Evolutionary conservation across 1,140 invertebrate species (phyloP), one percentile per base, ranked within the genome.

Genomic region (Eupeodes corollae): DNA sequence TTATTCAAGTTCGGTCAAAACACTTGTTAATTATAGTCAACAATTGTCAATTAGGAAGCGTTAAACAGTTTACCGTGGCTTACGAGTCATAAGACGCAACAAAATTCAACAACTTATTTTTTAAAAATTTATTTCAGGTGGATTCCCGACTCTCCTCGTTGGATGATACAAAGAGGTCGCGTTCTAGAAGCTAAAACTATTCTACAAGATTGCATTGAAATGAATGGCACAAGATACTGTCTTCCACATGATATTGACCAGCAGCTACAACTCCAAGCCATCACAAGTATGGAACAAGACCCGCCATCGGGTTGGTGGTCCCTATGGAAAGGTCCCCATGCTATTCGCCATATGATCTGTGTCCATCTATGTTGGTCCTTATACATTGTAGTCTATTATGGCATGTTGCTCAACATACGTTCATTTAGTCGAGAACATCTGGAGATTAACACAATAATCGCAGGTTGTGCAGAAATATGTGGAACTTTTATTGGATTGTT

Each of bases 91-190:
- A n/a, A n/a, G n/a, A n/a, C n/a, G n/a, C n/a, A n/a, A n/a, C n/a
- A n/a, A n/a, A n/a, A n/a, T n/a, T n/a, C n/a, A n/a, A 26, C 21
- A 26, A 26, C 3, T 5, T 26, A 5, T 26, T 26, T 26, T 5
- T 8, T 26, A 26, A 26, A 26, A 26, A 26, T 26, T 26, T 26
- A 35, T 39, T 31, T 14, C 15, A 68, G 65, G 49, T 64, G 65
- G 61, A 67, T 91, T 58, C 84, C 88, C 31, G 87, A 91, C 68
- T 88, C 85, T 19, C 88, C 88, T 0, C 73, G 87, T 46, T 91
- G 88, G 88, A 69, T 91, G n/a, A 67, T 90, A 1, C 77, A 83
- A 1, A 74, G 80, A 42, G 84, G 86, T 0, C 77, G 77, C 45
- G 75, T 85, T 19, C 78, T 79, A 31, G 78, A 83, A 51, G 86